These are phyloP conservation scores for Scleropages formosus DNA, from an alignment of 2,797 vertebrate genomes.

Conservation along the genomic window DNA sequence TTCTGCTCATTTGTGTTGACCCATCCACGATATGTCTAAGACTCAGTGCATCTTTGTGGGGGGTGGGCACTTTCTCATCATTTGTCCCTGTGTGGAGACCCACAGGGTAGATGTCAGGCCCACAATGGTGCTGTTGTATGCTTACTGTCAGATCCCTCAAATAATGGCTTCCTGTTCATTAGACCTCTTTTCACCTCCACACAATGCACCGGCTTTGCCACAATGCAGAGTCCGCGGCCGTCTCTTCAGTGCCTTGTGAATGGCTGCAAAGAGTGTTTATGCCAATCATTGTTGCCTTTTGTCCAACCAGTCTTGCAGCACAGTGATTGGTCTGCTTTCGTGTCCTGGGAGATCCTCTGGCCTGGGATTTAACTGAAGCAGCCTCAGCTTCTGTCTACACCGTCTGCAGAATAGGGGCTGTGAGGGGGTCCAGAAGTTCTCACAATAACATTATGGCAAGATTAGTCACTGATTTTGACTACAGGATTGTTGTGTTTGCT, in stretches of 20 bases:
- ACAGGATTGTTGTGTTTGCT: neutral
- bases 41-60: conserved; percentile 64
- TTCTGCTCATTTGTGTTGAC: conserved; percentile 55
- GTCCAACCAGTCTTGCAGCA: conserved; percentile 93
- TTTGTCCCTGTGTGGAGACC: conserved; percentile 97
- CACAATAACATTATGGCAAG: neutral
- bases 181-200: conserved; percentile 93
- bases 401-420: conserved; percentile 26
- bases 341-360: conserved; percentile 75
- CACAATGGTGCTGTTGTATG: conserved; percentile 95
- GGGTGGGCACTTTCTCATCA: conserved; percentile 88
- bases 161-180: conserved; percentile 99
- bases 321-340: conserved; percentile 97
- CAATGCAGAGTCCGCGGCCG: conserved; percentile 95
- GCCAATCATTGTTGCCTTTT: conserved; percentile 99
- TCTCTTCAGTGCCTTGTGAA: conserved; percentile 99
- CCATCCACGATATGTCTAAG: conserved; percentile 66
- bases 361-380: neutral
- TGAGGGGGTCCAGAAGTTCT: neutral
- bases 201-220: conserved; percentile 95
- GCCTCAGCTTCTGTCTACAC: neutral
- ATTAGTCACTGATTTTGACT: conserved; percentile 27
- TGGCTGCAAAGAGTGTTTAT: conserved; percentile 99
- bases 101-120: conserved; percentile 96
- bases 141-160: conserved; percentile 97